phyloP scores from a whole-genome alignment of 2,888 invertebrate species.

The Tetrapedia diversipes region DNA sequence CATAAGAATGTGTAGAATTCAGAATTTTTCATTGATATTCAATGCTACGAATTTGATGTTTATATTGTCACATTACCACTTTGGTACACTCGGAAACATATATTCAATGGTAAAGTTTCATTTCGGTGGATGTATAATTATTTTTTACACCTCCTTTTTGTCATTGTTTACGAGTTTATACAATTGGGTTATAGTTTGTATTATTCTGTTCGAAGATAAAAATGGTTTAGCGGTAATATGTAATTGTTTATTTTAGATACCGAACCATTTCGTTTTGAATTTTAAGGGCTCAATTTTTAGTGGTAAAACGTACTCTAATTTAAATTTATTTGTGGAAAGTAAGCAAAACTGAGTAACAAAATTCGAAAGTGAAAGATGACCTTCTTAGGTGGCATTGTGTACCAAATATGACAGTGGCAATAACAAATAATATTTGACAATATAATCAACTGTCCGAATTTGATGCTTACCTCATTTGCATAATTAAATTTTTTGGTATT shows the following conservation, averaged over 20 bases:
- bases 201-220: neutral
- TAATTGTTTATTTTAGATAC: constrained; percentile 2
- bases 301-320: neutral
- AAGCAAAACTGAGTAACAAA: constrained; percentile 21
- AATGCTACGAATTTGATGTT: neutral
- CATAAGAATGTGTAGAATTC: neutral
- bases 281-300: neutral
- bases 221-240: neutral
- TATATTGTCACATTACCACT: neutral
- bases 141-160: neutral
- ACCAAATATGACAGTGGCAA: constrained; percentile 9
- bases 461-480: neutral
- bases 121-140: neutral
- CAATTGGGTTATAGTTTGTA: neutral
- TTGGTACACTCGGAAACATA: neutral
- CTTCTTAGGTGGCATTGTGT: constrained; percentile 14
- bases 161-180: constrained; percentile 4
- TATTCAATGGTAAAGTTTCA: neutral
- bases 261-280: neutral
- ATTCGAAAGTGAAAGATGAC: constrained; percentile 48
- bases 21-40: neutral
- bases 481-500: neutral
- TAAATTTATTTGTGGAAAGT: constrained; percentile 5
- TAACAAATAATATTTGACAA: neutral
- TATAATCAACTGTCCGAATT: neutral